Conservation (phyloP, 2,888 invertebrate species). For the Strigamia maritima region DNA sequence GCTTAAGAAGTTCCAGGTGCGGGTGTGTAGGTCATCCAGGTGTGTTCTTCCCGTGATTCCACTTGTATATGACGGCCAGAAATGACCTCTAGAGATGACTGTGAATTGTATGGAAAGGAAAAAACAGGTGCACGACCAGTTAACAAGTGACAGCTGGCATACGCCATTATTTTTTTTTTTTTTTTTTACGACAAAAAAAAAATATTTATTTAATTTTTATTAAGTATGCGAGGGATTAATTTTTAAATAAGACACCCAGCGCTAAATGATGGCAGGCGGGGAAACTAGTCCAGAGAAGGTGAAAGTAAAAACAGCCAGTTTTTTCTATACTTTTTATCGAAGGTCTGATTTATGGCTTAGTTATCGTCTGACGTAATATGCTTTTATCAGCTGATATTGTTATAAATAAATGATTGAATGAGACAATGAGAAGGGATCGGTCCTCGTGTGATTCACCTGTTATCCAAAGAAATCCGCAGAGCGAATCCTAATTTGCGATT, state of each 20-base stretch:
- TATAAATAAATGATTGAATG: not conserved
- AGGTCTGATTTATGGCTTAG: not conserved
- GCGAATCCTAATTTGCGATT: constrained; percentile 12
- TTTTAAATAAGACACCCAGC: not conserved
- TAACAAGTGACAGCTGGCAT: constrained; percentile 5
- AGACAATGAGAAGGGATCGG: constrained; percentile 20
- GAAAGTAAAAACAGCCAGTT: not conserved
- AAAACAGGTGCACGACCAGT: constrained; percentile 19
- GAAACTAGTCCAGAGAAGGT: not conserved
- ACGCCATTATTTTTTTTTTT: not conserved
- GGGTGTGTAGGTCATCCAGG: constrained; percentile 19
- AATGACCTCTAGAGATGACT: constrained; percentile 8
- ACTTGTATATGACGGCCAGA: not conserved
- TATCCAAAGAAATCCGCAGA: constrained; percentile 14
- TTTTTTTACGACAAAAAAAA: too few relatives aligned
- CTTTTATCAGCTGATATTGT: not conserved
- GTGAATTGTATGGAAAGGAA: not conserved
- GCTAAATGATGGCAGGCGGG: not conserved
- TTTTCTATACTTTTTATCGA: not conserved
- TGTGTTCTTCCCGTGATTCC: constrained; percentile 23
- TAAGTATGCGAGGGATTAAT: not conserved
- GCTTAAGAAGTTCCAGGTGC: constrained; percentile 18
- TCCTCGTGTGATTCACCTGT: not conserved
- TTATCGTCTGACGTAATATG: not conserved
- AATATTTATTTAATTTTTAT: not conserved